These are phyloP conservation scores for Trinectes maculatus DNA, from an alignment of 2,113 vertebrate species.

Conservation along the genomic window DNA sequence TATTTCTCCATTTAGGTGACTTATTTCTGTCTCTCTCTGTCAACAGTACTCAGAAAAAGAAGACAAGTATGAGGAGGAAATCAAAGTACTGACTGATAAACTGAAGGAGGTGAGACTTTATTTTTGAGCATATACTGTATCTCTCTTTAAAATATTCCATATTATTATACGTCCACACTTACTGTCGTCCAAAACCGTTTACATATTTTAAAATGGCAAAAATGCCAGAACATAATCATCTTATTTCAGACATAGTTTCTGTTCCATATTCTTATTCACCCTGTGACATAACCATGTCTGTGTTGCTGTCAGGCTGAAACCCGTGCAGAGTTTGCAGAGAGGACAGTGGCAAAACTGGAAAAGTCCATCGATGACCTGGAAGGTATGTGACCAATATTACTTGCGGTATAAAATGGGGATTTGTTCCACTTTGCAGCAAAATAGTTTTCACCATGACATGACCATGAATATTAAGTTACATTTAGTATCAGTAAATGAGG, in stretches of 20 bases:
- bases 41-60: constrained; percentile 98
- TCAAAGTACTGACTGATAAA: constrained; percentile 97
- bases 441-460: background rate
- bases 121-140: background rate
- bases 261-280: too few relatives aligned
- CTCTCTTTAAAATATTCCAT: background rate
- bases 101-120: constrained; percentile 91
- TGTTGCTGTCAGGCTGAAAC: constrained; percentile 91
- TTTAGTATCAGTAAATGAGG: constrained; percentile 3
- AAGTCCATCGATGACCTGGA: constrained; percentile 98
- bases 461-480: background rate
- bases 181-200: too few relatives aligned
- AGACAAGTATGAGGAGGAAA: constrained; percentile 99
- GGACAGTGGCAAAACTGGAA: constrained; percentile 97
- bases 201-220: too few relatives aligned
- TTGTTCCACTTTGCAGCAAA: background rate
- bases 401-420: background rate
- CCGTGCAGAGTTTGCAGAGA: constrained; percentile 97
- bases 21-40: constrained; percentile 48
- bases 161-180: too few relatives aligned
- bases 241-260: too few relatives aligned
- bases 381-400: constrained; percentile 83
- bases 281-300: constrained; percentile 21
- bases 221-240: too few relatives aligned
- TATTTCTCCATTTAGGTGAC: background rate